These are phyloP conservation scores for Lasiurus borealis DNA, from an alignment of 2,113 vertebrate genomes.

Conservation along the genomic window DNA sequence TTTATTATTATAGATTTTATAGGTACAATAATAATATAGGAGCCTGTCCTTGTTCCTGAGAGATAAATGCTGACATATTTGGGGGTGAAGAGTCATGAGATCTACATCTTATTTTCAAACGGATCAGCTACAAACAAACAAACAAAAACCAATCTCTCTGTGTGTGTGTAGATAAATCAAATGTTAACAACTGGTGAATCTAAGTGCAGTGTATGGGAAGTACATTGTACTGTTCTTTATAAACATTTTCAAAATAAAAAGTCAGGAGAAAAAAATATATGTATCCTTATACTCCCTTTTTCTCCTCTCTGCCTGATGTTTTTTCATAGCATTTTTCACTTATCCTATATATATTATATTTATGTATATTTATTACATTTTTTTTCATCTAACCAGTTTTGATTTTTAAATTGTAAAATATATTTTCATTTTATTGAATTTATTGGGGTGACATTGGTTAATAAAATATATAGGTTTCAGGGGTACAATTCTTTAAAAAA, in stretches of 20 bases:
- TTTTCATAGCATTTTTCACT: neutral
- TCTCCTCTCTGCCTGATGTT: neutral
- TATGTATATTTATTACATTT: neutral
- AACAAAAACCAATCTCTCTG: neutral
- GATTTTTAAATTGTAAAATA: neutral
- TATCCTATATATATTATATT: neutral
- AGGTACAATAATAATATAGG: neutral
- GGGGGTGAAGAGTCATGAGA: neutral
- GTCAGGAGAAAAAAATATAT: neutral
- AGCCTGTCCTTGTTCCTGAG: neutral
- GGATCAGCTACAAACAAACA: neutral
- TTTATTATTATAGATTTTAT: neutral
- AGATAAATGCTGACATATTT: neutral
- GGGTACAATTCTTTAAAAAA: neutral
- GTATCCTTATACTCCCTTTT: neutral
- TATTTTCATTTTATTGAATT: neutral
- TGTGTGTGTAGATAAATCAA: neutral
- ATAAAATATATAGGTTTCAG: neutral
- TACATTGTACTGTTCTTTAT: neutral
- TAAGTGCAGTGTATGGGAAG: neutral
- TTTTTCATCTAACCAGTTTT: neutral
- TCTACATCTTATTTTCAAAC: neutral
- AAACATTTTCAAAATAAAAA: conserved; percentile 43
- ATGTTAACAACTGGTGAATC: neutral
- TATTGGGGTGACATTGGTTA: neutral